Conservation (phyloP, 2,113 vertebrate species). For the Oreochromis spilurus region DNA sequence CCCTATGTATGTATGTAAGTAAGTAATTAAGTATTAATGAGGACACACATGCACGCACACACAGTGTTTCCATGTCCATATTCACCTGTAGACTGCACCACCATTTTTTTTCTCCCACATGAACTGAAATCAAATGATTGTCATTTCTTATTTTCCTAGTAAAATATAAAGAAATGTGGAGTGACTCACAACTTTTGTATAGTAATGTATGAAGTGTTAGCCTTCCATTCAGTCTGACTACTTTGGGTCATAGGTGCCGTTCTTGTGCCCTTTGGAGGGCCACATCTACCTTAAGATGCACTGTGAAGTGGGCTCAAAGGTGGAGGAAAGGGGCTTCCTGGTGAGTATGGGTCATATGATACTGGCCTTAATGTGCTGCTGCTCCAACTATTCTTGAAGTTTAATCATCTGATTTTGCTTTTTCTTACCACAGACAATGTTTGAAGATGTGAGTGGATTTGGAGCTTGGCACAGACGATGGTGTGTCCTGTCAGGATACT, state of each 20-base stretch:
- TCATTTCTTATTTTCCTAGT: neutral
- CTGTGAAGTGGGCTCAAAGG: conserved; percentile 85
- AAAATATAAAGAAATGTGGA: fast-evolving
- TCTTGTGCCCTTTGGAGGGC: conserved; percentile 91
- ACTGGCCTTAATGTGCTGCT: neutral
- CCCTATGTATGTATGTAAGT: neutral
- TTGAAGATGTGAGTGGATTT: conserved; percentile 97
- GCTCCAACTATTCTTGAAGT: neutral
- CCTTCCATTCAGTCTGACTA: neutral
- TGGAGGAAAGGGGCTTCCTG: conserved; percentile 91
- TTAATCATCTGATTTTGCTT: neutral
- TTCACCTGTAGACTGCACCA: neutral
- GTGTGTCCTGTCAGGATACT: conserved; percentile 91
- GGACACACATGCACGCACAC: fast-evolving
- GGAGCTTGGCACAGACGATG: conserved; percentile 96
- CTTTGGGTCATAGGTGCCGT: conserved; percentile 78
- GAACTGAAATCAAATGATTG: neutral
- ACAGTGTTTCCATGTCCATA: neutral
- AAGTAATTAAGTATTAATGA: neutral
- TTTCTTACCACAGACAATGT: conserved; percentile 82
- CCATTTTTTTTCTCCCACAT: neutral
- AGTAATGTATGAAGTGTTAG: neutral
- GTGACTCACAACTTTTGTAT: fast-evolving
- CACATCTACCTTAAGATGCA: conserved; percentile 89
- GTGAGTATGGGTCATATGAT: conserved; percentile 69